Percentiles rank a stretch among this genome's conserved stretches.
These are phyloP conservation scores for Metallyticus violacea DNA, from an alignment of 2,888 invertebrate genomes.

Conservation along the genomic window DNA sequence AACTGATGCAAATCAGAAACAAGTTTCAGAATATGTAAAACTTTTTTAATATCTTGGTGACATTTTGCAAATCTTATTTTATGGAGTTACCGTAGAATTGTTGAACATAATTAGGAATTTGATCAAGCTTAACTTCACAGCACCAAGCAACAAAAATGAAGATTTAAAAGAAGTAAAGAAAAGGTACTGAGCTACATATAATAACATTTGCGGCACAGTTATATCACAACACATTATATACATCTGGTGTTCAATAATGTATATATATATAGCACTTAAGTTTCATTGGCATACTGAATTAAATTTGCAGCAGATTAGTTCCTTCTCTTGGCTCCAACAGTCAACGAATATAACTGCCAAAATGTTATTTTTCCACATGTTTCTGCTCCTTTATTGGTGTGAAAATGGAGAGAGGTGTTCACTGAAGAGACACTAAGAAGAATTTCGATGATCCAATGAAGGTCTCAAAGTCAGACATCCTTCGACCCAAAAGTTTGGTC, in stretches of 20 bases:
- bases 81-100: not conserved
- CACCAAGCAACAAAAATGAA: not conserved
- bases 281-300: not conserved
- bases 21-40: not conserved
- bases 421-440: not conserved
- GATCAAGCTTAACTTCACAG: not conserved
- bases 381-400: not conserved
- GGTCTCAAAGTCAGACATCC: conserved; percentile 83
- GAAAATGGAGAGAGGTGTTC: not conserved
- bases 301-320: not conserved
- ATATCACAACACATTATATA: not conserved
- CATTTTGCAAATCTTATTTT: not conserved
- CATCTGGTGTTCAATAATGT: not conserved
- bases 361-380: not conserved
- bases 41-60: not conserved
- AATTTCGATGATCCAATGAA: conserved; percentile 58
- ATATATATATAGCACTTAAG: not conserved
- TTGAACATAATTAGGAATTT: not conserved
- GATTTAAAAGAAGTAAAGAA: not conserved
- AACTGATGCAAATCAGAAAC: not conserved
- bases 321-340: not conserved
- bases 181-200: not conserved
- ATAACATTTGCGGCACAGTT: not conserved
- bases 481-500: conserved; percentile 97
- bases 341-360: not conserved